A percentile compares a stretch with the other conserved stretches of the same genome.
phyloP scores from a whole-genome alignment of 2,888 invertebrate genomes.

The Scrobipalpa costella region DNA sequence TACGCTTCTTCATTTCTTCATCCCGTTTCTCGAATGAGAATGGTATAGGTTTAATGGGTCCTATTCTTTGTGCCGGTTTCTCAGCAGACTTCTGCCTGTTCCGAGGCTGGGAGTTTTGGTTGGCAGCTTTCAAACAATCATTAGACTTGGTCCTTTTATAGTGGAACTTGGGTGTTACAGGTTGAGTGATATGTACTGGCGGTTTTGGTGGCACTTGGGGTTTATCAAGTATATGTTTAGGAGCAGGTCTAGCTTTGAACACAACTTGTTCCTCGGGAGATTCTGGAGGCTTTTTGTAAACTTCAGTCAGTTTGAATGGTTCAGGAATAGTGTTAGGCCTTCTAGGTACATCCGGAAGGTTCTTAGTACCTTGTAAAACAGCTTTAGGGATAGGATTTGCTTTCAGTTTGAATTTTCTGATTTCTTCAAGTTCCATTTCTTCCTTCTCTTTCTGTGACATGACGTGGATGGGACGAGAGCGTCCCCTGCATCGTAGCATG shows the following conservation, averaged over 20 bases:
- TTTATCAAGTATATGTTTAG: slow-evolving; percentile 75
- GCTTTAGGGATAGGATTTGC: slow-evolving; percentile 84
- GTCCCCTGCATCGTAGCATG: slow-evolving; percentile 74
- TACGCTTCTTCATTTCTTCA: slow-evolving; percentile 77
- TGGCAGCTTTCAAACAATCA: slow-evolving; percentile 43
- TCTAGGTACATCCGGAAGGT: slow-evolving; percentile 72
- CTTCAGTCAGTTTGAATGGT: slow-evolving; percentile 84
- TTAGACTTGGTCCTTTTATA: slow-evolving; percentile 56
- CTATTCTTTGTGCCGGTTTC: slow-evolving; percentile 48
- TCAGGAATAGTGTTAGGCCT: slow-evolving; percentile 82
- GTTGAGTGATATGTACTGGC: slow-evolving; percentile 51
- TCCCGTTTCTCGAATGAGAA: slow-evolving; percentile 87
- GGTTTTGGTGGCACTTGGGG: slow-evolving; percentile 63
- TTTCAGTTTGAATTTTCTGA: slow-evolving; percentile 84
- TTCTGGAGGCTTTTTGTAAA: slow-evolving; percentile 63
- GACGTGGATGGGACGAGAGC: slow-evolving; percentile 77
- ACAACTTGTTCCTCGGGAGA: slow-evolving; percentile 47
- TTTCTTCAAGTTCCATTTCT: slow-evolving; percentile 82
- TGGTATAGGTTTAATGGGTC: slow-evolving; percentile 71
- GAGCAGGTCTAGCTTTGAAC: slow-evolving; percentile 84
- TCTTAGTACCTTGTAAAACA: slow-evolving; percentile 73
- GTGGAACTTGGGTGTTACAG: slow-evolving; percentile 63
- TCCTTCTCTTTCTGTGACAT: slow-evolving; percentile 83
- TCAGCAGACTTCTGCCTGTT: slow-evolving; percentile 33
- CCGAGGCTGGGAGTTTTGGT: slow-evolving; percentile 21